Evolutionary conservation across 30 jellyfish, hydroid and myxozoan genomes (phyloP).

Genomic region (Sanderia malayensis): DNA sequence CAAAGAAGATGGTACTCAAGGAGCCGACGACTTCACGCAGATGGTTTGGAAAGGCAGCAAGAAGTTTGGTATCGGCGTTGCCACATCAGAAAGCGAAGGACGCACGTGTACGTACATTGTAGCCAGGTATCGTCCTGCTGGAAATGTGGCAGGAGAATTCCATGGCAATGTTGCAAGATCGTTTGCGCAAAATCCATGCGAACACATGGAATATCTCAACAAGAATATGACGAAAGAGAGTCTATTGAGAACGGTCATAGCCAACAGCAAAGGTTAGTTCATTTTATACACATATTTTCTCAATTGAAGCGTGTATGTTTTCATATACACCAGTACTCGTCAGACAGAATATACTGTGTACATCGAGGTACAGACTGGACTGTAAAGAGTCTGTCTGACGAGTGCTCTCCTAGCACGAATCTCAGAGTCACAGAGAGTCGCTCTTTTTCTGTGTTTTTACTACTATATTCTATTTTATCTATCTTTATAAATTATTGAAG

Average conservation of each 20-base stretch:
- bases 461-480: too few relatives aligned
- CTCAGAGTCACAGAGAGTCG: too few relatives aligned
- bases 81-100: conserved; percentile 63
- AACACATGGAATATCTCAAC: background rate
- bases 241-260: background rate
- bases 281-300: too few relatives aligned
- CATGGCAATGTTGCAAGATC: conserved; percentile 52
- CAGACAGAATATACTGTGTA: too few relatives aligned
- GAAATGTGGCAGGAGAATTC: conserved; percentile 70
- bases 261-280: background rate
- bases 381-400: too few relatives aligned
- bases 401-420: too few relatives aligned
- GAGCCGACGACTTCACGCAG: conserved; percentile 86
- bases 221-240: background rate
- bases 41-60: conserved; percentile 84
- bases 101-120: conserved; percentile 80
- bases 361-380: too few relatives aligned
- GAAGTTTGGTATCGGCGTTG: conserved; percentile 83
- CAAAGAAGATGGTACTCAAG: conserved; percentile 66
- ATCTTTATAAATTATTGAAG: too few relatives aligned
- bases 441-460: too few relatives aligned
- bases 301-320: too few relatives aligned
- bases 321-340: too few relatives aligned
- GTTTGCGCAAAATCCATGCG: conserved; percentile 19
- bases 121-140: conserved; percentile 84